phyloP scores from a whole-genome alignment of 1,140 invertebrate species.

The Hestina assimilis region DNA sequence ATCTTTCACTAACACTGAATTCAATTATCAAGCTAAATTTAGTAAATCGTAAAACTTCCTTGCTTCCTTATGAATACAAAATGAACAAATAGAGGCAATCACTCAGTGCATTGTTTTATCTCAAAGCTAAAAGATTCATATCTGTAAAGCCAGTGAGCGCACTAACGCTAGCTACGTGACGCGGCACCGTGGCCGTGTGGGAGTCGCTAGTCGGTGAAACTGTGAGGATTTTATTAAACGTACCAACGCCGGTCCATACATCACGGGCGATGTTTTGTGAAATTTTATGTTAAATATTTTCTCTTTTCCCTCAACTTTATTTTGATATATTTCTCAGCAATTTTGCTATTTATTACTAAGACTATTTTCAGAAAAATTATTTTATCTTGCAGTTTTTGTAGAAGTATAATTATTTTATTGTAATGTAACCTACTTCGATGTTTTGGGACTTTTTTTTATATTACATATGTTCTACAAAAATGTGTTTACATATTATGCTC shows the following conservation, averaged over 20 bases:
- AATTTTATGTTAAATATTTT: not conserved
- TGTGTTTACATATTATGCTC: too few relatives aligned
- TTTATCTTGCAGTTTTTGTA: too few relatives aligned
- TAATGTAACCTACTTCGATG: too few relatives aligned
- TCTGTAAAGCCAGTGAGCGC: not conserved
- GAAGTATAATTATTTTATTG: too few relatives aligned
- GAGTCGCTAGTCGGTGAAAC: not conserved
- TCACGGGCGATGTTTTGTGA: not conserved
- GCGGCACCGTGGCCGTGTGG: not conserved
- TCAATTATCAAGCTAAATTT: too few relatives aligned
- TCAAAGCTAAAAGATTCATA: not conserved
- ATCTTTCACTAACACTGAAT: too few relatives aligned
- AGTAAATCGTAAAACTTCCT: not conserved
- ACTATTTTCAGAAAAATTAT: too few relatives aligned
- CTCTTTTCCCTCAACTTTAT: not conserved
- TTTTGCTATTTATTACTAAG: too few relatives aligned
- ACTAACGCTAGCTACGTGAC: slow-evolving; percentile 1
- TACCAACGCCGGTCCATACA: not conserved
- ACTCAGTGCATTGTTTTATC: not conserved
- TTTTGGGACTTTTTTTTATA: too few relatives aligned
- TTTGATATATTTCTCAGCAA: too few relatives aligned
- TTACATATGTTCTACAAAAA: too few relatives aligned
- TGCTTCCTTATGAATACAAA: not conserved
- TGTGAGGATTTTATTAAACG: slow-evolving; percentile 2
- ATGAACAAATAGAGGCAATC: not conserved